Percentiles rank a stretch among this genome's conserved stretches.
These are phyloP conservation scores for Cyrtodaria siliqua DNA, from an alignment of 2,888 invertebrate genomes.

Conservation along the genomic window DNA sequence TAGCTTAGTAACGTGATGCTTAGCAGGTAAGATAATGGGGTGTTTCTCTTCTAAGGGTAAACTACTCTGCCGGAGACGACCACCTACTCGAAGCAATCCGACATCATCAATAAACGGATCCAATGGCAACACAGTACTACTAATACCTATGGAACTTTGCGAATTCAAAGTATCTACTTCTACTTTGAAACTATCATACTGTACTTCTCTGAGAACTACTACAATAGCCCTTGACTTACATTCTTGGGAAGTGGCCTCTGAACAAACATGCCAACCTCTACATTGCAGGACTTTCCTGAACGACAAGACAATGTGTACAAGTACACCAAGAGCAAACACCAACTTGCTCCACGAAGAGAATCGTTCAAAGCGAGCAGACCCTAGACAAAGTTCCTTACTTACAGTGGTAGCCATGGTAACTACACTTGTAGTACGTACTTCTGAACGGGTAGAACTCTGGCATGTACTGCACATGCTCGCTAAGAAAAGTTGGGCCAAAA, in stretches of 20 bases:
- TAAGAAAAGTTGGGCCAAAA: constrained; percentile 1
- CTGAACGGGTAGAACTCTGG: constrained; percentile 18
- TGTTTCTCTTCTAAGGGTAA: constrained; percentile 32
- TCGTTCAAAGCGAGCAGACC: constrained; percentile 5
- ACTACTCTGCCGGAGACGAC: constrained; percentile 18
- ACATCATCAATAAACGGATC: constrained; percentile 22
- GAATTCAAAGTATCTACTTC: constrained; percentile 1
- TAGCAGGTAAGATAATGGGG: constrained; percentile 32
- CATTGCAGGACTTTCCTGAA: constrained; percentile 3
- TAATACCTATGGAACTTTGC: background rate
- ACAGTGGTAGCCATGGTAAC: too few relatives aligned
- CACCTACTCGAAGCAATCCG: constrained; percentile 32
- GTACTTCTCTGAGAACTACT: too few relatives aligned
- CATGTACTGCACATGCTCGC: background rate
- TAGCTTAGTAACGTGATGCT: constrained; percentile 31
- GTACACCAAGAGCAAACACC: constrained; percentile 4
- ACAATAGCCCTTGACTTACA: too few relatives aligned
- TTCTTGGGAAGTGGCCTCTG: background rate
- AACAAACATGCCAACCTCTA: constrained; percentile 31
- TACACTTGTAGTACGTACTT: too few relatives aligned
- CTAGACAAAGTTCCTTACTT: constrained; percentile 1
- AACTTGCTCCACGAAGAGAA: constrained; percentile 25
- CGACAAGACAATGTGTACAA: constrained; percentile 28
- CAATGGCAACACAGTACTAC: constrained; percentile 11
- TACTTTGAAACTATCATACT: too few relatives aligned